Evolutionary conservation across 1,140 invertebrate species (phyloP).

Genomic region (Phortica variegata): DNA sequence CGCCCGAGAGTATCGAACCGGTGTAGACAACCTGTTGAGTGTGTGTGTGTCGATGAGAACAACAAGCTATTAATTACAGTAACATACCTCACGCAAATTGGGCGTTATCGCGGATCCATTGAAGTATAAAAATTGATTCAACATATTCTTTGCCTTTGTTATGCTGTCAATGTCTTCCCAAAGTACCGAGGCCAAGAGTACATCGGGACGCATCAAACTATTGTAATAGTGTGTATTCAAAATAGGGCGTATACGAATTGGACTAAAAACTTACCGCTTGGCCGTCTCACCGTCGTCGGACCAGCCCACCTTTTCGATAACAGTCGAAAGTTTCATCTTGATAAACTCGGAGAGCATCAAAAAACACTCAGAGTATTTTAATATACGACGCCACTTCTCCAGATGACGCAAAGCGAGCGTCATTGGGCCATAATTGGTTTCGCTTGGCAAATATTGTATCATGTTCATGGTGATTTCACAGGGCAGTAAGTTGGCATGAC

Average conservation of each 20-base stretch:
- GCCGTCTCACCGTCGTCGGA: constrained; percentile 68
- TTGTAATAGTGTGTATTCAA: background rate
- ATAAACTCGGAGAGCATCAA: constrained; percentile 67
- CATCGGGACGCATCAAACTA: constrained; percentile 49
- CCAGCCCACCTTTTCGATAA: constrained; percentile 68
- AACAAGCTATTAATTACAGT: background rate
- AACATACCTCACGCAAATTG: constrained; percentile 48
- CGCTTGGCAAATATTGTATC: constrained; percentile 70
- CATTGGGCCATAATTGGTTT: constrained; percentile 75
- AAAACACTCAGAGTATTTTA: constrained; percentile 69
- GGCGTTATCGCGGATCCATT: constrained; percentile 46
- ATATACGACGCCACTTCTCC: constrained; percentile 66
- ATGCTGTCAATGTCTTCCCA: constrained; percentile 56
- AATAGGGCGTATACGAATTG: background rate
- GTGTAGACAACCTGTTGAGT: constrained; percentile 47
- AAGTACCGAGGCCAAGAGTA: constrained; percentile 46
- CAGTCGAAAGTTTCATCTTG: constrained; percentile 64
- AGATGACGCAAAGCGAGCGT: constrained; percentile 70
- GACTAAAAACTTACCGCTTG: constrained; percentile 61
- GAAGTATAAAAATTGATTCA: constrained; percentile 49
- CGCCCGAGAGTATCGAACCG: constrained; percentile 62
- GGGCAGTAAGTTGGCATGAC: constrained; percentile 71
- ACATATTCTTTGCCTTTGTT: constrained; percentile 49
- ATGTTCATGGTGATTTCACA: constrained; percentile 68
- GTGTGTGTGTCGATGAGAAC: background rate